Conservation (phyloP, 2,113 vertebrate genomes). For the Porphyrio hochstetteri region DNA sequence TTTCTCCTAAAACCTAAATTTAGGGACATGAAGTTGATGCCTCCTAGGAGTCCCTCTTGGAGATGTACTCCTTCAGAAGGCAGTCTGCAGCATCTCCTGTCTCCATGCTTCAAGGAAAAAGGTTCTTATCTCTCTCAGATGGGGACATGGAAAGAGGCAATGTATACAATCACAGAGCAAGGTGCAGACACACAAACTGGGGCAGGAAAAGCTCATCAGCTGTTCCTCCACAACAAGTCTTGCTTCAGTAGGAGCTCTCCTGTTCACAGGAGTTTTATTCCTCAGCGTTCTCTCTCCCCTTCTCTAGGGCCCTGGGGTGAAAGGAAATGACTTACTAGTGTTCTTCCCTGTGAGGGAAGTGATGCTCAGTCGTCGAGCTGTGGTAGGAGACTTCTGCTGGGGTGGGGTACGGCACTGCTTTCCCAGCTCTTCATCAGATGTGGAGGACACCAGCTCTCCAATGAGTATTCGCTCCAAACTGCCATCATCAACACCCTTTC, state of each 20-base stretch:
- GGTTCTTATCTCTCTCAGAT: background rate
- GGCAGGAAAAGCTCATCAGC: background rate
- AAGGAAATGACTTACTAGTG: slow-evolving; percentile 75
- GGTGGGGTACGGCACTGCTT: slow-evolving; percentile 87
- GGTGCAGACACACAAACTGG: background rate
- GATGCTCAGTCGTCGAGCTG: slow-evolving; percentile 82
- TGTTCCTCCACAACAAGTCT: background rate
- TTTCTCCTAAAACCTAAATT: background rate
- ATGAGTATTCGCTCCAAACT: slow-evolving; percentile 92
- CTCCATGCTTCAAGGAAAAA: background rate
- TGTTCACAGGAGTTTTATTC: background rate
- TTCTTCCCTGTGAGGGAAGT: slow-evolving; percentile 82
- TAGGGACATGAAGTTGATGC: background rate
- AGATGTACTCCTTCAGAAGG: background rate
- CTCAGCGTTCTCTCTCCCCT: background rate
- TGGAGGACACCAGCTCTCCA: slow-evolving; percentile 82
- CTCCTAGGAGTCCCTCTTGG: background rate
- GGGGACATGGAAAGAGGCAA: background rate
- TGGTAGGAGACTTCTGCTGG: slow-evolving; percentile 86
- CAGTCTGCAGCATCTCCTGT: background rate
- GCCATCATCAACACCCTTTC: slow-evolving; percentile 90
- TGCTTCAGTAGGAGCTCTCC: background rate
- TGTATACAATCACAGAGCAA: background rate
- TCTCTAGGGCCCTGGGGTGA: background rate
- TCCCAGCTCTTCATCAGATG: slow-evolving; percentile 80